Evolutionary conservation across 1,140 invertebrate species (phyloP).

Genomic region (Trichonephila inaurata): DNA sequence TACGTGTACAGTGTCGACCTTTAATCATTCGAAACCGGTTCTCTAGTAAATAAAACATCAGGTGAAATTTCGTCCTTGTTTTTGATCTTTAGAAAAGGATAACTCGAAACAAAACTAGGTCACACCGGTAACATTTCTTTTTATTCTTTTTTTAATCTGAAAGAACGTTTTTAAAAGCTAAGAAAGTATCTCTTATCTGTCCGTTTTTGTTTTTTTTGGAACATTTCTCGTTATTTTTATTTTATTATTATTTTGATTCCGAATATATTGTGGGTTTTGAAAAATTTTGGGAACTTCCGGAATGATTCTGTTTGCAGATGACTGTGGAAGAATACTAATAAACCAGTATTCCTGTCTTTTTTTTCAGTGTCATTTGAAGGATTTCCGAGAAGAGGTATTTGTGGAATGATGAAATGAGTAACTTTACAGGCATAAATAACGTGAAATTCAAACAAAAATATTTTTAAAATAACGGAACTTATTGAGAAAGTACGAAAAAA

Average conservation of each 20-base stretch:
- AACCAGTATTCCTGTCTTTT: background rate
- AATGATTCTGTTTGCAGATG: background rate
- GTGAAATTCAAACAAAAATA: too few relatives aligned
- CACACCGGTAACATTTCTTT: slow-evolving; percentile 32
- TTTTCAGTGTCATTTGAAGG: background rate
- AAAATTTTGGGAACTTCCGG: background rate
- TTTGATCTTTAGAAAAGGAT: slow-evolving; percentile 34
- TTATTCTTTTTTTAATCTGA: background rate
- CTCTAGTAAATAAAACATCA: slow-evolving; percentile 38
- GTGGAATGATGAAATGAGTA: too few relatives aligned
- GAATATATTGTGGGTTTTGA: background rate
- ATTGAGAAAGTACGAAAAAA: too few relatives aligned
- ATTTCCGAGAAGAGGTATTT: background rate
- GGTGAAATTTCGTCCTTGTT: slow-evolving; percentile 62
- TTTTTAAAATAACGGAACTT: too few relatives aligned
- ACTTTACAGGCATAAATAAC: too few relatives aligned
- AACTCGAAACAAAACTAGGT: slow-evolving; percentile 53
- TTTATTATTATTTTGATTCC: background rate
- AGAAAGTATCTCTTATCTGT: slow-evolving; percentile 1
- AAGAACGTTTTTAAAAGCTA: background rate
- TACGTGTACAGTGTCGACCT: slow-evolving; percentile 24
- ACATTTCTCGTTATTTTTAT: background rate
- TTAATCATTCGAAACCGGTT: slow-evolving; percentile 39
- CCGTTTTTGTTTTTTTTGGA: background rate
- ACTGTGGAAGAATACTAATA: background rate